phyloP scores from a whole-genome alignment of 2,113 vertebrate genomes.

The Corythornis cristatus region DNA sequence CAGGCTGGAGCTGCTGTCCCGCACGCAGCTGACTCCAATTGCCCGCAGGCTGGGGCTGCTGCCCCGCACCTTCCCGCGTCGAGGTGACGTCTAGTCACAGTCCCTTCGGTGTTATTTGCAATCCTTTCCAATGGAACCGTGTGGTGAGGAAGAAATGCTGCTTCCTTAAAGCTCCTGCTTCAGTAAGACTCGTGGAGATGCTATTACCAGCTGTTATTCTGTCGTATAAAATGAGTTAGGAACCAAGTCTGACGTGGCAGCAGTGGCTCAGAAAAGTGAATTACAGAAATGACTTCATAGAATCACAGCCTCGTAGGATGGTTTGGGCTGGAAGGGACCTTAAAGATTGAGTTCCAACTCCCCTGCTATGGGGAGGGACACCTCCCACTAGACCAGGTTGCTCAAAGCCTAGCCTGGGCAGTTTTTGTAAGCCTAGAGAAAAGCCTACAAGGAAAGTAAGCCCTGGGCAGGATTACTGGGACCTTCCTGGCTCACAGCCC shows the following conservation, averaged over 20 bases:
- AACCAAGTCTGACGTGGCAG: accelerated
- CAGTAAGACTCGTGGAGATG: accelerated
- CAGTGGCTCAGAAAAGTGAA: not conserved
- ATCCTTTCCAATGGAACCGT: not conserved
- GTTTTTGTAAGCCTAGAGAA: too few relatives aligned
- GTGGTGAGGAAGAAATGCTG: not conserved
- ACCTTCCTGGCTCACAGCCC: not conserved
- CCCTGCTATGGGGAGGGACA: not conserved
- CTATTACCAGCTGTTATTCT: too few relatives aligned
- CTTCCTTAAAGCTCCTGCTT: accelerated
- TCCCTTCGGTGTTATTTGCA: not conserved
- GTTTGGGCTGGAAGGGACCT: not conserved
- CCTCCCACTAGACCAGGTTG: not conserved
- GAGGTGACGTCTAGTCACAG: accelerated
- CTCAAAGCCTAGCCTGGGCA: not conserved
- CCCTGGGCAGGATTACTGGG: not conserved
- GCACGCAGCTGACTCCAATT: not conserved
- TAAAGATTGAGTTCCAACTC: not conserved
- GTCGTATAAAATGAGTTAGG: not conserved
- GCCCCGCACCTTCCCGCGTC: accelerated
- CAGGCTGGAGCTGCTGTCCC: accelerated
- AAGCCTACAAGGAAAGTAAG: too few relatives aligned
- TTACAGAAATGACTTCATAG: too few relatives aligned
- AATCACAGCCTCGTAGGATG: not conserved
- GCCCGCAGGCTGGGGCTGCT: accelerated